phyloP scores from a whole-genome alignment of 1,140 invertebrate genomes.

The Rhagoletis pomonella region DNA sequence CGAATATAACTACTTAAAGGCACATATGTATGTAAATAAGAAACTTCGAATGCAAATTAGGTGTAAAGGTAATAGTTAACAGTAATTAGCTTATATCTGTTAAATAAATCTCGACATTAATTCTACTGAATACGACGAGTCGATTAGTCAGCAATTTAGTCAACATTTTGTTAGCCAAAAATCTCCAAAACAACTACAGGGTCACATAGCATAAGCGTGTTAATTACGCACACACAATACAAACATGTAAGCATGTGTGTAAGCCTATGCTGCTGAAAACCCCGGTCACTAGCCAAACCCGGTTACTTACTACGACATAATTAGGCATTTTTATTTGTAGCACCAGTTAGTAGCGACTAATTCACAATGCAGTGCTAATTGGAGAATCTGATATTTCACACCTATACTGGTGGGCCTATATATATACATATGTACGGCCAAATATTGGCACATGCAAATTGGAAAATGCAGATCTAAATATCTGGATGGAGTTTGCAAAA shows the following conservation, averaged over 20 bases:
- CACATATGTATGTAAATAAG: too few species aligned
- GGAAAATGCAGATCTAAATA: neutral
- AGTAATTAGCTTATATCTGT: too few species aligned
- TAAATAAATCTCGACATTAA: too few species aligned
- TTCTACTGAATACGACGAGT: too few species aligned
- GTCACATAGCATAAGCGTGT: too few species aligned
- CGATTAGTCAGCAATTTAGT: neutral
- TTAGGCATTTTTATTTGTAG: neutral
- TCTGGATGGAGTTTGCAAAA: too few species aligned
- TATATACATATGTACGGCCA: neutral
- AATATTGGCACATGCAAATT: neutral
- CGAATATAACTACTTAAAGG: too few species aligned
- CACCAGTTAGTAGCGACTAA: neutral
- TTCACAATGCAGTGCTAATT: neutral
- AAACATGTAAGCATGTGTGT: neutral
- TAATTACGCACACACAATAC: neutral
- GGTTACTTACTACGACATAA: neutral
- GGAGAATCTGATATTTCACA: slow-evolving; percentile 1
- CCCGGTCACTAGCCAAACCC: too few species aligned
- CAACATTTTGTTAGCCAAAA: neutral
- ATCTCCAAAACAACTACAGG: too few species aligned
- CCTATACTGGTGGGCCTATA: neutral
- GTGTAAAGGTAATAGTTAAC: too few species aligned
- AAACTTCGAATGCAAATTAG: too few species aligned
- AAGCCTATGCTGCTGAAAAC: neutral